phyloP scores from a whole-genome alignment of 2,888 invertebrate species.

The Cremastinae sp. region DNA sequence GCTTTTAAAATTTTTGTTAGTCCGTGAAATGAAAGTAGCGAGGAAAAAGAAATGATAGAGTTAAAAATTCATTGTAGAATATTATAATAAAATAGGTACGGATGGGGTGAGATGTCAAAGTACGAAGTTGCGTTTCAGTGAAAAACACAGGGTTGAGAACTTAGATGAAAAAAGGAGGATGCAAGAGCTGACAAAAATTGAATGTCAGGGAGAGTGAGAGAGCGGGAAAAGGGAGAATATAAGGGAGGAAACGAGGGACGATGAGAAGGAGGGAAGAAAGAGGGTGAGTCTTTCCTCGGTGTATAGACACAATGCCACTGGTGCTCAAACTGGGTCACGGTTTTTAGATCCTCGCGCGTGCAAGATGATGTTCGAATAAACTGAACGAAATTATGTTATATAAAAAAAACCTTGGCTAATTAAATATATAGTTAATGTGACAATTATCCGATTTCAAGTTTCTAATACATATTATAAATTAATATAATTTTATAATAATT shows the following conservation, averaged over 20 bases:
- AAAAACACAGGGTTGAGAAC: constrained; percentile 36
- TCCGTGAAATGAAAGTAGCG: neutral
- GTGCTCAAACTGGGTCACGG: constrained; percentile 65
- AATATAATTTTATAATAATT: too few relatives aligned
- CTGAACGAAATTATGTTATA: constrained; percentile 8
- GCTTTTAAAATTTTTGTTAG: too few relatives aligned
- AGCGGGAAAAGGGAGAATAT: constrained; percentile 24
- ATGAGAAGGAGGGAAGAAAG: constrained; percentile 45
- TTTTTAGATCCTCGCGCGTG: constrained; percentile 54
- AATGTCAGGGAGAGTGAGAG: constrained; percentile 32
- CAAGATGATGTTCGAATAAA: constrained; percentile 40
- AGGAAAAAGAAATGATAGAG: constrained; percentile 9
- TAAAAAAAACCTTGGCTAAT: neutral
- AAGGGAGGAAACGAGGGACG: constrained; percentile 38
- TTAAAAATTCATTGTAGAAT: constrained; percentile 14
- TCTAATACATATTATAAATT: too few relatives aligned
- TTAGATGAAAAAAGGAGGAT: constrained; percentile 38
- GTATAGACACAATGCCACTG: constrained; percentile 60
- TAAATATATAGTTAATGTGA: too few relatives aligned
- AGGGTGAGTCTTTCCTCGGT: constrained; percentile 40
- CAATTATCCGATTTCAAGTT: too few relatives aligned
- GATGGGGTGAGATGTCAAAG: constrained; percentile 11
- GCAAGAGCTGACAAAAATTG: constrained; percentile 48
- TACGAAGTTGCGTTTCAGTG: constrained; percentile 43
- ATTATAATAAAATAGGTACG: constrained; percentile 12